A percentile compares a stretch with the other conserved stretches of the same genome.
phyloP scores from a whole-genome alignment of 2,797 vertebrate species.

The Scolopax bukidnonensis region DNA sequence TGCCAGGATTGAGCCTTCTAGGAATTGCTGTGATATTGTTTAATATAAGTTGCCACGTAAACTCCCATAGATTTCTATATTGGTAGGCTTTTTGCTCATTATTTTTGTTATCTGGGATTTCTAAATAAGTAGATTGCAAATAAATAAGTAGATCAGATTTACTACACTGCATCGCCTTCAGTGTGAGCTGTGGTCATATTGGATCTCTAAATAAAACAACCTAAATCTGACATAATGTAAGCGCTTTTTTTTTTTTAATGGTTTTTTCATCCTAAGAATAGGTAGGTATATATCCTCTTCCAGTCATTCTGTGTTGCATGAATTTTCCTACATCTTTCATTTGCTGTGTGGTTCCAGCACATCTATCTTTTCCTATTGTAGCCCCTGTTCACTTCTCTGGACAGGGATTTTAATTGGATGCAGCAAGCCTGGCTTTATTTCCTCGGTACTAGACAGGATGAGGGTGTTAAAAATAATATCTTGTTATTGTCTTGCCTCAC shows the following conservation, averaged over 20 bases:
- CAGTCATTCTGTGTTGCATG: neutral
- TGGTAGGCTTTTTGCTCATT: neutral
- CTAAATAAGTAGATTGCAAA: neutral
- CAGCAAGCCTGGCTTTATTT: neutral
- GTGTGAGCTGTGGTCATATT: neutral
- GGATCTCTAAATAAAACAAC: neutral
- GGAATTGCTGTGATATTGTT: neutral
- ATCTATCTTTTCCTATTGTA: neutral
- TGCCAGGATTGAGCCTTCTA: neutral
- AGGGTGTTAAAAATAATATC: neutral
- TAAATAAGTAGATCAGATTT: neutral
- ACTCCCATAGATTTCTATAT: neutral
- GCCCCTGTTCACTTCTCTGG: neutral
- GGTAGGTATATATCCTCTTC: neutral
- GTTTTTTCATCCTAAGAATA: neutral
- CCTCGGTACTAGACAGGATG: neutral
- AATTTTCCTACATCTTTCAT: neutral
- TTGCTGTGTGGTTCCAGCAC: neutral
- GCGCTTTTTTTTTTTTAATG: neutral
- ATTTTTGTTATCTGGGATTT: neutral
- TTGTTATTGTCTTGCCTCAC: neutral
- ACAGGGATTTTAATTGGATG: neutral
- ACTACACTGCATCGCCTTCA: neutral
- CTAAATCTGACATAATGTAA: neutral
- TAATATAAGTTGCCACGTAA: neutral